These are phyloP conservation scores for Mylabris sibirica DNA, from an alignment of 2,888 invertebrate species.

Conservation along the genomic window DNA sequence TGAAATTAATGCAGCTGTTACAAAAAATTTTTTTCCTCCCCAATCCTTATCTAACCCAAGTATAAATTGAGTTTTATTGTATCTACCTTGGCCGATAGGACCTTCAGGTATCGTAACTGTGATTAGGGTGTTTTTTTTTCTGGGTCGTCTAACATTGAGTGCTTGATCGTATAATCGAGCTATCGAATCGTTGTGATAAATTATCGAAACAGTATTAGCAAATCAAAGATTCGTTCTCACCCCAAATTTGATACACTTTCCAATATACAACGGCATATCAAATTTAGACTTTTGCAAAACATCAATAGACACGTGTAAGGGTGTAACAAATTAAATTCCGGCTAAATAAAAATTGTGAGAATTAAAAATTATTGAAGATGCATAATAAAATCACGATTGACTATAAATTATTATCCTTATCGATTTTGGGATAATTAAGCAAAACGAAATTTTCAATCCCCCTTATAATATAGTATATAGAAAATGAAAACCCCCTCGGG, in stretches of 20 bases:
- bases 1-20: background rate
- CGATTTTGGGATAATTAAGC: background rate
- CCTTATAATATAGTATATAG: background rate
- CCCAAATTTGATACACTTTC: background rate
- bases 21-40: background rate
- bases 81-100: background rate
- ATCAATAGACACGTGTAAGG: constrained; percentile 29
- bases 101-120: background rate
- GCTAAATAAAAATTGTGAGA: constrained; percentile 14
- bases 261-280: background rate
- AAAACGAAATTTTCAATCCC: background rate
- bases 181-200: constrained; percentile 10
- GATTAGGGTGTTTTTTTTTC: background rate
- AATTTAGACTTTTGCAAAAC: background rate
- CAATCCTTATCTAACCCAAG: background rate
- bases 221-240: background rate
- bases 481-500: background rate
- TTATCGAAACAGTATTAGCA: background rate
- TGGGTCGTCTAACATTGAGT: background rate
- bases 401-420: background rate
- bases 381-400: background rate
- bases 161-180: background rate
- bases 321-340: constrained; percentile 33
- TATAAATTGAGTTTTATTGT: background rate
- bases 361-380: background rate